phyloP scores from a whole-genome alignment of 1,140 invertebrate species.

The Heliconius congener region DNA sequence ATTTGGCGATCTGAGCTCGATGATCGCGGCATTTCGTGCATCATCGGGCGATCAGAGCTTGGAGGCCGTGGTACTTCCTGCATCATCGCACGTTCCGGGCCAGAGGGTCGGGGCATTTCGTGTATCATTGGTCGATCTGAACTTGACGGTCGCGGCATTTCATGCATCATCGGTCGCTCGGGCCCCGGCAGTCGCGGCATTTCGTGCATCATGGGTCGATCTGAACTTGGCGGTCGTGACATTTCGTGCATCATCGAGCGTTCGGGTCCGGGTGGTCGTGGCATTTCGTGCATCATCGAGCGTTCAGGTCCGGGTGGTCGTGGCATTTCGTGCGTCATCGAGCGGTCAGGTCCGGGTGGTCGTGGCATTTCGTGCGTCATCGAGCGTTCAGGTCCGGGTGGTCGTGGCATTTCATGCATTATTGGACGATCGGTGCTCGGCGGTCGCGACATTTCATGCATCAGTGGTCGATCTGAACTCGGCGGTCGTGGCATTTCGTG shows the following conservation, averaged over 20 bases:
- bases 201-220: conserved; percentile 21
- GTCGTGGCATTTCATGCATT: background rate
- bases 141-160: conserved; percentile 56
- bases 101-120: background rate
- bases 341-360: conserved; percentile 34
- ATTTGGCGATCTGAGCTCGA: conserved; percentile 6
- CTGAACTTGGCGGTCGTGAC: conserved; percentile 8
- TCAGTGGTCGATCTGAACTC: conserved; percentile 16
- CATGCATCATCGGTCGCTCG: conserved; percentile 22
- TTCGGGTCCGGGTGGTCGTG: conserved; percentile 24
- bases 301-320: conserved; percentile 23
- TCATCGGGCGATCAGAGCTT: background rate
- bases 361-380: conserved; percentile 29
- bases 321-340: conserved; percentile 24
- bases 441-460: conserved; percentile 33
- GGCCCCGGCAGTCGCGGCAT: conserved; percentile 18
- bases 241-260: conserved; percentile 36
- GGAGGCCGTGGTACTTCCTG: background rate
- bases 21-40: background rate
- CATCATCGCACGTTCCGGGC: conserved; percentile 24
- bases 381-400: conserved; percentile 33
- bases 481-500: conserved; percentile 35
- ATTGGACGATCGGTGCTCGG: conserved; percentile 12
- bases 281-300: conserved; percentile 36
- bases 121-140: conserved; percentile 47